Evolutionary conservation across 2,888 invertebrate species (phyloP), one percentile per base, ranked within the genome.

Genomic region (Cryptops parisi): DNA sequence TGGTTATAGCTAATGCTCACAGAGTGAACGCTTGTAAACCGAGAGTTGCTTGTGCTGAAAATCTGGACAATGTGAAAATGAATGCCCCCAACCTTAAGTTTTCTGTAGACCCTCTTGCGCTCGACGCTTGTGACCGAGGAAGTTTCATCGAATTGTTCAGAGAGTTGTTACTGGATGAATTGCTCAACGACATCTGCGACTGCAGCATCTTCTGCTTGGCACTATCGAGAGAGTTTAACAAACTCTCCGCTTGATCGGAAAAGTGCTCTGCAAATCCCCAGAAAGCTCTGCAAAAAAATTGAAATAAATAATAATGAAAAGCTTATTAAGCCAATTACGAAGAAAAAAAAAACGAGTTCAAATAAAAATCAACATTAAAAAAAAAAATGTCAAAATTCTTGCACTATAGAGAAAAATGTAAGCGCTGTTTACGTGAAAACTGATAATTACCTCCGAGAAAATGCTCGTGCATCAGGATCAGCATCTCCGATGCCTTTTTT

Each of bases 221-320:
- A 1, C 82, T 76, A 65, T 97, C 97, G 48, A 98, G 74, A 0
- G 82, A 79, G 52, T 81, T 78, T 62, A 93, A 78, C 58, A 97
- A 72, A 24, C 77, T 74, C 58, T 94, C 93, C 0, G 93, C 93
- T 61, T 87, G 82, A 2, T 84, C 85, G 0, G 89, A 88, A 72
- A 94, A 96, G 65, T 89, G 86, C 2, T 84, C 81, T 52, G 83
- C 80, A 72, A 89, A 94, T 17, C 82, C 81, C 78, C 84, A 84
- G 71, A 81, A 96, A n/a, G 90, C 87, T 65, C 89, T 87, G 67
- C 54, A 65, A 61, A 58, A 57, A 54, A 33, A 55, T 48, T 23
- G 23, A n/a, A 21, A 50, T 21, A 40, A 40, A 40, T 50, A 50
- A 50, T 41, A 25, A 48, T 27, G 6, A 38, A 9, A 33, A 33